Conservation (phyloP, 1,140 invertebrate genomes). For the Gryllus bimaculatus region DNA sequence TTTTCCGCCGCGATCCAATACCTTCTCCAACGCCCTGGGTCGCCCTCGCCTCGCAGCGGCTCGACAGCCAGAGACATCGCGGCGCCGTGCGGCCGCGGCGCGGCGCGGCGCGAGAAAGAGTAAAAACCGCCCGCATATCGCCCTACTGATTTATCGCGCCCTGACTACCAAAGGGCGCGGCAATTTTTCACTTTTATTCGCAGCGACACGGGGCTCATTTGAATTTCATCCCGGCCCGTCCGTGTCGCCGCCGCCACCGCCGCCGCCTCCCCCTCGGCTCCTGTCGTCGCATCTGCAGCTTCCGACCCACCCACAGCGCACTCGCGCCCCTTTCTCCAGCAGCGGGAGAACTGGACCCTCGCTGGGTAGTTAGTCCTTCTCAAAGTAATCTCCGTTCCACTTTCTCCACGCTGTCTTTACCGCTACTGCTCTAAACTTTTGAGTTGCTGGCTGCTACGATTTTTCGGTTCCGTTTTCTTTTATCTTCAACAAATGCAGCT, state of each 20-base stretch:
- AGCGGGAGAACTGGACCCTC: too few species aligned
- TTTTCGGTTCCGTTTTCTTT: too few species aligned
- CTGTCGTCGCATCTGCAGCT: too few species aligned
- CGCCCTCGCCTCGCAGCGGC: neutral
- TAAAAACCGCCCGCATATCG: neutral
- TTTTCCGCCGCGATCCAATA: neutral
- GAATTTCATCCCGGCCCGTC: neutral
- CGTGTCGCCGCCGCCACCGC: too few species aligned
- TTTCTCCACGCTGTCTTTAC: too few species aligned
- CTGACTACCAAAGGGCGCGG: neutral
- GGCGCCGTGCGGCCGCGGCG: neutral
- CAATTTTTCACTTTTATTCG: constrained; percentile 5
- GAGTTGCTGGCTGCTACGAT: too few species aligned
- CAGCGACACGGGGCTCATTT: neutral
- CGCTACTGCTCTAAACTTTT: too few species aligned
- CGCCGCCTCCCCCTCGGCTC: neutral
- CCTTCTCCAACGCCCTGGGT: neutral
- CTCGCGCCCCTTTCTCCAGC: too few species aligned
- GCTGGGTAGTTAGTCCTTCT: too few species aligned
- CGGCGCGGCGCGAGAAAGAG: neutral
- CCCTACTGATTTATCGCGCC: neutral
- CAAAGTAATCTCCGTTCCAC: too few species aligned
- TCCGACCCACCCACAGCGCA: too few species aligned
- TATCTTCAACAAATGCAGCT: too few species aligned
- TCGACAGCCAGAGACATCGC: neutral